Base-by-base conservation (phyloP, 2,113 vertebrate genomes). In the Eulemur macaco region DNA sequence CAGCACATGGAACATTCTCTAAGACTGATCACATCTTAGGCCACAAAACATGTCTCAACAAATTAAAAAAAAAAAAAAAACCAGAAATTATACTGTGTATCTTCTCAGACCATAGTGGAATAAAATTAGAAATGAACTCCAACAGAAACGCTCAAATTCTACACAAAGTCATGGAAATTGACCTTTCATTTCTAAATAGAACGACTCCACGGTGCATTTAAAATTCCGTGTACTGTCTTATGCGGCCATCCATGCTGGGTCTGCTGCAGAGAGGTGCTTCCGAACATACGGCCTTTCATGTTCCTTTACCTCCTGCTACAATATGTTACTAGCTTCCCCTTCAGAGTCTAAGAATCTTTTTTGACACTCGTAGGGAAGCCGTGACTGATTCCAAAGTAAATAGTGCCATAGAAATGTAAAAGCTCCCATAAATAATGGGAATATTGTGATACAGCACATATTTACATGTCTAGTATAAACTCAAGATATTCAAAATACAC, bases 161-260 rank as follows among this genome's bases (percentile, higher is more conserved):
- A 54, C 52, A 54, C 52, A 18, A 54, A 54, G 52, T 54, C 52
- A 18, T 54, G 17, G 52, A 54, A 54, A 18, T 64, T 78, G 54
- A 82, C 27, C 63, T 91, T 95, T 90, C 25, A 63, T 74, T 83
- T 89, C 83, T 93, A 86, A 94, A 18, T 64, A 85, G 37, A 87
- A 54, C n/a, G 17, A 85, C 27, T 87, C 42, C 31, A 5, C 10
- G n/a, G 9, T 66, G 6, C 37, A 74, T 66, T 85, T 84, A 56
- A 81, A 89, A 64, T 88, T 39, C 8, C 39, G 56, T 56, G 17
- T 73, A n/a, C 23, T 8, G 3, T 74, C 45, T 47, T 85, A 1
- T 0, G 0, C 23, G 13, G 39, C 69, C 37, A 27, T 29, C 20
- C 1, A 17, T 5, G 11, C n/a, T 21, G 63, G 42, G 3, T 21